A percentile compares a stretch with the other conserved stretches of the same genome.
These are phyloP conservation scores for Eudyptes chrysolophus DNA, from an alignment of 2,113 vertebrate species.

Conservation along the genomic window DNA sequence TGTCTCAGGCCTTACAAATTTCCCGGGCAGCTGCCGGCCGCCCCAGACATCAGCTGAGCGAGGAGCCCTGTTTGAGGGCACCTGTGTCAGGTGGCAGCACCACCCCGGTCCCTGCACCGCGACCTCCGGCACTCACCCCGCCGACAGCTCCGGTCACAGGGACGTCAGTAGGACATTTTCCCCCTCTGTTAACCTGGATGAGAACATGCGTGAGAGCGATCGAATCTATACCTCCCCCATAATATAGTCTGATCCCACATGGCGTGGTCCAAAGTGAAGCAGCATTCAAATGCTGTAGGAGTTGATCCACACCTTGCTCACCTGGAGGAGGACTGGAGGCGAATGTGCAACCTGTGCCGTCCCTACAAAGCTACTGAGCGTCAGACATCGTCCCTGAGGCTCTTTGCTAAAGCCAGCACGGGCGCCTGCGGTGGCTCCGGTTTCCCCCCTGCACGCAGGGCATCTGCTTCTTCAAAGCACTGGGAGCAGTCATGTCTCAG, in stretches of 20 bases:
- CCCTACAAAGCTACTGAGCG: not conserved
- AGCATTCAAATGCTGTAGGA: not conserved
- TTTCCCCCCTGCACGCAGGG: not conserved
- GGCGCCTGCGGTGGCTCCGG: not conserved
- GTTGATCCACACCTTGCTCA: not conserved
- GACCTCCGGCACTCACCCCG: not conserved
- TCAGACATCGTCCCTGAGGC: not conserved
- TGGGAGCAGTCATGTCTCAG: not conserved
- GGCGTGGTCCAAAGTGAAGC: not conserved
- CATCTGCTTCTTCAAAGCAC: not conserved
- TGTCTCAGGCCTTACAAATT: not conserved
- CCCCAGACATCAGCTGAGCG: not conserved
- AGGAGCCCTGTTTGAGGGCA: not conserved
- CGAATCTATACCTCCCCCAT: not conserved
- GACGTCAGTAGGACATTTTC: no score
- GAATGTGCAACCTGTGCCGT: not conserved
- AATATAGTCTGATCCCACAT: fast-evolving
- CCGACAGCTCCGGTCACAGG: not conserved
- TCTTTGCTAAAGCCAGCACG: not conserved
- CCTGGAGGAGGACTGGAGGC: not conserved
- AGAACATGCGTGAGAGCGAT: not conserved
- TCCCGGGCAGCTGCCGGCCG: not conserved
- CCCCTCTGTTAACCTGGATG: not conserved
- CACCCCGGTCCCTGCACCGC: not conserved
- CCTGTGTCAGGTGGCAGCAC: not conserved